phyloP scores from a whole-genome alignment of 2,113 vertebrate species.

The Scolopax mira region DNA sequence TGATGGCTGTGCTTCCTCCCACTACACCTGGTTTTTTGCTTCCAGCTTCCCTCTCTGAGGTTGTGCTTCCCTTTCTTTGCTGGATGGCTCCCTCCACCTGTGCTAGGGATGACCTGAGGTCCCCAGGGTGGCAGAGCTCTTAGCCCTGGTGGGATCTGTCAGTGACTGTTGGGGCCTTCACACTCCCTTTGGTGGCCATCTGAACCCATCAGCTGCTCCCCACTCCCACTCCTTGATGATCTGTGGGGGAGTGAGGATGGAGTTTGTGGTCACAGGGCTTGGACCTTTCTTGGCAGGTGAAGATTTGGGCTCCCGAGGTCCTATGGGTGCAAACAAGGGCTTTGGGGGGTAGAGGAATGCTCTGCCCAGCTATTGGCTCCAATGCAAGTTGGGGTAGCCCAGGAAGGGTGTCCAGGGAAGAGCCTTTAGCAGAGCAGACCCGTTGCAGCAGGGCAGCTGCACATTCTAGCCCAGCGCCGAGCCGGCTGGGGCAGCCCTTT shows the following conservation, averaged over 20 bases:
- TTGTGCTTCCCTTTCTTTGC: neutral
- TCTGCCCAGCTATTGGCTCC: neutral
- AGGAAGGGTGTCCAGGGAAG: neutral
- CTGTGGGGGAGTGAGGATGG: neutral
- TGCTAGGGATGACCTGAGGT: neutral
- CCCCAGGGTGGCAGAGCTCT: neutral
- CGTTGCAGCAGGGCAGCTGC: neutral
- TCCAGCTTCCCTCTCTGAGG: neutral
- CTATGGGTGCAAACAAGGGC: neutral
- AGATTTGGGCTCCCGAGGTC: neutral
- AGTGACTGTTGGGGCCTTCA: neutral
- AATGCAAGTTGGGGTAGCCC: neutral
- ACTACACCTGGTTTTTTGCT: neutral
- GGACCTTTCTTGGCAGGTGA: neutral
- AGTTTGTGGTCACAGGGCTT: neutral
- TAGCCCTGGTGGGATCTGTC: neutral
- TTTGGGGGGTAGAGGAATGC: neutral
- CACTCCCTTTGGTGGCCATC: neutral
- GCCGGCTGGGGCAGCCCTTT: neutral
- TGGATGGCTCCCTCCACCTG: neutral
- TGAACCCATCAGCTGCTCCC: neutral
- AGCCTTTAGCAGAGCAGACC: neutral
- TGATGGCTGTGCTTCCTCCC: neutral
- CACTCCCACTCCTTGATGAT: neutral
- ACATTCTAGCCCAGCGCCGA: fast-evolving